Conservation (phyloP, 2,888 invertebrate genomes). For the Thereva unica region DNA sequence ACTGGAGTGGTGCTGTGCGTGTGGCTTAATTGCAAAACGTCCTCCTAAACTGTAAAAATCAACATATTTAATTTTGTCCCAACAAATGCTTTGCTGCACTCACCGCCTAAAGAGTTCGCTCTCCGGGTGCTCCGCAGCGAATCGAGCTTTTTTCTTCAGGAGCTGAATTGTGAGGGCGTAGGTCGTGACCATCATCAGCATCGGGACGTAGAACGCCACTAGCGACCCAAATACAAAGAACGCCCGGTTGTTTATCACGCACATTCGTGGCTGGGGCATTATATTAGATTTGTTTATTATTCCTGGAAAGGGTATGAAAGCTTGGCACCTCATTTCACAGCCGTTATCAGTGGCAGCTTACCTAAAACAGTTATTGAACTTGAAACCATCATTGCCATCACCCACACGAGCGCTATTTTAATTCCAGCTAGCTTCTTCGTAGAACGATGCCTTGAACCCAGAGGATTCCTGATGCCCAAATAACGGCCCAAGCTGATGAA, state of each 20-base stretch:
- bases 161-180: constrained; percentile 88
- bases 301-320: constrained; percentile 60
- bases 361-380: constrained; percentile 84
- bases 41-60: constrained; percentile 51
- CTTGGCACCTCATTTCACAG: neutral
- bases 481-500: constrained; percentile 85
- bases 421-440: constrained; percentile 81
- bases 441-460: constrained; percentile 82
- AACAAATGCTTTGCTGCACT: constrained; percentile 40
- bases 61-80: neutral
- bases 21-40: constrained; percentile 56
- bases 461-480: constrained; percentile 85
- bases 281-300: constrained; percentile 76
- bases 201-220: constrained; percentile 93
- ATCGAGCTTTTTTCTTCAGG: constrained; percentile 76
- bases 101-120: constrained; percentile 63
- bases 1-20: constrained; percentile 49
- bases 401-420: constrained; percentile 91
- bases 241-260: constrained; percentile 82
- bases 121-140: constrained; percentile 70
- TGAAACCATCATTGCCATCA: constrained; percentile 85
- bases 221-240: constrained; percentile 91
- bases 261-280: constrained; percentile 75
- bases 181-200: constrained; percentile 92
- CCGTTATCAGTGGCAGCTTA: constrained; percentile 57